phyloP scores from a whole-genome alignment of 2,888 invertebrate genomes.

The Trachelus troglodyta region DNA sequence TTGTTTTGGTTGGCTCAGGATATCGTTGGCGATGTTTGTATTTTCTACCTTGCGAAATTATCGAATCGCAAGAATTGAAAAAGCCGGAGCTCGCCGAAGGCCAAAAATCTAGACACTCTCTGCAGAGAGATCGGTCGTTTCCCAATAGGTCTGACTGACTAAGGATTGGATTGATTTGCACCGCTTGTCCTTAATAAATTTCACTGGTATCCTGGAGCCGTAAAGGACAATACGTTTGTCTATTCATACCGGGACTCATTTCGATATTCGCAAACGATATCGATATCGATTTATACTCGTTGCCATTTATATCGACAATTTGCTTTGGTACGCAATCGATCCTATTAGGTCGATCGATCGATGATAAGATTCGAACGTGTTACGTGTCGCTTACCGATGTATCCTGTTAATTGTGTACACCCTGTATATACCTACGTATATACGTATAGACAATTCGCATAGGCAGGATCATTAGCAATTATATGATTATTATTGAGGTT shows the following conservation, averaged over 20 bases:
- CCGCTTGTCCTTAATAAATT: constrained; percentile 40
- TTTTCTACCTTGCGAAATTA: not conserved
- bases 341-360: constrained; percentile 8
- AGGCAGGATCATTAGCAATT: not conserved
- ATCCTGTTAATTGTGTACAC: not conserved
- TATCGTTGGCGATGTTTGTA: not conserved
- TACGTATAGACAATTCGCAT: not conserved
- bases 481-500: not conserved
- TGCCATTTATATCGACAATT: constrained; percentile 2
- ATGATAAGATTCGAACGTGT: constrained; percentile 2
- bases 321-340: not conserved
- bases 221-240: constrained; percentile 15
- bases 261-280: not conserved
- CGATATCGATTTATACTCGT: not conserved
- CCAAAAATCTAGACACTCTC: not conserved
- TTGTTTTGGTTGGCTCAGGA: not conserved
- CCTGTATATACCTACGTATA: not conserved
- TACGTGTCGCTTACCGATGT: not conserved
- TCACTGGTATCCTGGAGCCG: constrained; percentile 42
- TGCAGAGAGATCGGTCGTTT: constrained; percentile 17
- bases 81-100: not conserved
- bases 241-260: not conserved
- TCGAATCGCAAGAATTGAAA: not conserved
- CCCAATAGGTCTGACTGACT: constrained; percentile 33
- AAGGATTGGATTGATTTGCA: constrained; percentile 34